Evolutionary conservation across 2,113 vertebrate species (phyloP).

Genomic region (Thomomys bottae): DNA sequence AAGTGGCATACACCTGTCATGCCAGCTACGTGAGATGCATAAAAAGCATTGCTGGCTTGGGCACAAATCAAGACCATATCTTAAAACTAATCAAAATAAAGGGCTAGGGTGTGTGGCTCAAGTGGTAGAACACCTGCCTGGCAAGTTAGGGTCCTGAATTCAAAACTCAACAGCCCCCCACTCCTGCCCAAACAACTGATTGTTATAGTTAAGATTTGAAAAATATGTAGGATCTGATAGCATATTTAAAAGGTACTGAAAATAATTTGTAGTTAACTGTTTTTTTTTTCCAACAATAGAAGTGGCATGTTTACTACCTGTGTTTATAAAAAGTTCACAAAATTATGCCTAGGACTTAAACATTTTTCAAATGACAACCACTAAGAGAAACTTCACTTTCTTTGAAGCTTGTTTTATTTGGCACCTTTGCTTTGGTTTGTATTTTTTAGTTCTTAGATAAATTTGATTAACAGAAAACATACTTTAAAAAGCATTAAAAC

Average conservation of each 20-base stretch:
- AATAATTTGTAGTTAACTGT: neutral
- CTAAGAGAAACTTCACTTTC: neutral
- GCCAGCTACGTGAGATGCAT: no score
- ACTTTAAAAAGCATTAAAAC: slow-evolving; percentile 1
- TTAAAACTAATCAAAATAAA: no score
- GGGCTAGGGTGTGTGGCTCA: no score
- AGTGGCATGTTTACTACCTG: neutral
- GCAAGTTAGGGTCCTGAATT: no score
- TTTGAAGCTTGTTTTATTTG: neutral
- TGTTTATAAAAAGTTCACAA: neutral
- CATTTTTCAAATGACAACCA: neutral
- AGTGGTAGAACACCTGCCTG: no score
- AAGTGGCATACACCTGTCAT: no score
- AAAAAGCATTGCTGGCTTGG: no score
- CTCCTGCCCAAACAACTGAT: no score
- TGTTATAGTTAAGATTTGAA: no score
- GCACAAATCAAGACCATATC: no score
- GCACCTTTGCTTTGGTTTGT: neutral
- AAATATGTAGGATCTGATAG: no score
- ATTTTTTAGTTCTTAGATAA: neutral
- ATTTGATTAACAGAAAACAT: neutral
- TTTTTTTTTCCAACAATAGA: neutral
- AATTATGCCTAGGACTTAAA: slow-evolving; percentile 1
- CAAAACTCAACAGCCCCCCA: no score
- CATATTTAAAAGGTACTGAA: neutral